A percentile compares a stretch with the other conserved stretches of the same genome.
Evolutionary conservation across 1,140 invertebrate genomes (phyloP).

Genomic region (Aphelenchoides fujianensis): DNA sequence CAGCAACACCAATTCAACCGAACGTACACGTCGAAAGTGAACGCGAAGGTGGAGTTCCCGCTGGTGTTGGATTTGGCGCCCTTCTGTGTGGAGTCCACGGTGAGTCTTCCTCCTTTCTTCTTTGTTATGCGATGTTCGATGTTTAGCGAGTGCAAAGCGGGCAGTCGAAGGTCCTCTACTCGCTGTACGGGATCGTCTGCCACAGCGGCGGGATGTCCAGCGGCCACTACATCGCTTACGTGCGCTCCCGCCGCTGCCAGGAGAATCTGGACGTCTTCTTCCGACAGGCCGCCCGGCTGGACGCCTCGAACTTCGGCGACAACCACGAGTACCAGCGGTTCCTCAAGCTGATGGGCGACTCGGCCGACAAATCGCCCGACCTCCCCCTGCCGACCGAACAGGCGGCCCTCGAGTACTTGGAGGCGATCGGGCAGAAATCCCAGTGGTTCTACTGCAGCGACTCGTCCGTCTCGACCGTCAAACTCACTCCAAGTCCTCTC

Average conservation of each 20-base stretch:
- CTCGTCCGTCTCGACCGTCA: slow-evolving; percentile 71
- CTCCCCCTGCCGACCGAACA: slow-evolving; percentile 7
- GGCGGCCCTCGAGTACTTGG: background rate
- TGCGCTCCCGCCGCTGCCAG: slow-evolving; percentile 63
- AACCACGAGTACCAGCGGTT: slow-evolving; percentile 1
- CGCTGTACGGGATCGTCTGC: slow-evolving; percentile 88
- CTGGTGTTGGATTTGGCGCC: slow-evolving; percentile 80
- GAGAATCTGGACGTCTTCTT: slow-evolving; percentile 15
- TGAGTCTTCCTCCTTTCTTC: slow-evolving; percentile 16
- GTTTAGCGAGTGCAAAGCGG: slow-evolving; percentile 60
- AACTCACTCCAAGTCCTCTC: slow-evolving; percentile 62
- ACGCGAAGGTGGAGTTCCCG: slow-evolving; percentile 81
- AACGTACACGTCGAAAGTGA: slow-evolving; percentile 76
- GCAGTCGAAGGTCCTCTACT: slow-evolving; percentile 76
- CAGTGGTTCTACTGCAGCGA: slow-evolving; percentile 92
- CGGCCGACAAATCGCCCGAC: slow-evolving; percentile 11
- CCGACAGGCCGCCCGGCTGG: slow-evolving; percentile 17
- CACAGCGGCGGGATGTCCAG: slow-evolving; percentile 83
- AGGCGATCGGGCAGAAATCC: slow-evolving; percentile 63
- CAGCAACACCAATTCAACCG: slow-evolving; percentile 17
- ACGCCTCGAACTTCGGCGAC: slow-evolving; percentile 15
- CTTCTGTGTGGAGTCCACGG: slow-evolving; percentile 72
- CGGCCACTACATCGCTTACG: slow-evolving; percentile 94
- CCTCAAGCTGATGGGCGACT: background rate
- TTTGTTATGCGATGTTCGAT: slow-evolving; percentile 4